Conservation (phyloP, 2,797 vertebrate genomes). For the Poeciliopsis infans region DNA sequence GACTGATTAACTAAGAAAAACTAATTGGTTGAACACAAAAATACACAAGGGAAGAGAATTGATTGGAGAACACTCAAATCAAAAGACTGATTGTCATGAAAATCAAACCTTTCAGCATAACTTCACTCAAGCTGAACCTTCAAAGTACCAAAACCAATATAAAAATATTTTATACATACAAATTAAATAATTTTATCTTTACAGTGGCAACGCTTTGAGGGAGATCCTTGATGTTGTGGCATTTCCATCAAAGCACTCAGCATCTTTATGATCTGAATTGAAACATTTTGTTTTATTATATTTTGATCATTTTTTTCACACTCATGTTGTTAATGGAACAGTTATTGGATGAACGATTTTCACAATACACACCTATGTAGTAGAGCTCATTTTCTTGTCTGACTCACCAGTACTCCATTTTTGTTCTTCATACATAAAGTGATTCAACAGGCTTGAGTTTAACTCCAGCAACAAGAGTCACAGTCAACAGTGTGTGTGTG, state of each 20-base stretch:
- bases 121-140: not conserved
- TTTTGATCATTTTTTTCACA: not conserved
- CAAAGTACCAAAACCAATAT: not conserved
- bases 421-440: conserved; percentile 41
- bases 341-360: conserved; percentile 12
- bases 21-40: not conserved
- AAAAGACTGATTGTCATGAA: not conserved
- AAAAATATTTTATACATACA: not conserved
- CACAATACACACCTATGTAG: not conserved
- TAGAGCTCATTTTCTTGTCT: not conserved
- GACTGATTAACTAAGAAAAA: not conserved
- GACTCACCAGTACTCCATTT: conserved; percentile 18
- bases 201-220: not conserved
- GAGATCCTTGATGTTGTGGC: not conserved
- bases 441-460: conserved; percentile 74
- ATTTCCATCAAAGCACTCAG: not conserved
- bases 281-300: not conserved
- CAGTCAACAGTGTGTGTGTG: conserved; percentile 67
- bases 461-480: conserved; percentile 75
- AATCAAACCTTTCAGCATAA: not conserved
- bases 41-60: not conserved
- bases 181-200: not conserved
- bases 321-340: not conserved
- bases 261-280: no score
- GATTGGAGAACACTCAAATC: not conserved